These are phyloP conservation scores for Mechanitis mazaeus DNA, from an alignment of 2,888 invertebrate species.

Conservation along the genomic window DNA sequence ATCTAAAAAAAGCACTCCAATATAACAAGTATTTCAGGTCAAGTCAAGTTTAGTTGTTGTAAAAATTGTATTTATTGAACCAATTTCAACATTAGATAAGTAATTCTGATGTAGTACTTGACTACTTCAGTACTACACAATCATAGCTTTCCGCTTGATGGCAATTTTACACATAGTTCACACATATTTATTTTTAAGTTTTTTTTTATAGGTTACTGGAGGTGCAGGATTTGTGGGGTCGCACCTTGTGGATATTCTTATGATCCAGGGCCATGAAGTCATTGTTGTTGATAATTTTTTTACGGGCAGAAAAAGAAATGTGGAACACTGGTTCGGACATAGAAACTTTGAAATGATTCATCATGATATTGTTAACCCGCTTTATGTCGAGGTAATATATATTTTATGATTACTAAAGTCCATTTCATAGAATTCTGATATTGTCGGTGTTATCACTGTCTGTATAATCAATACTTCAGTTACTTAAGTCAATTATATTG, in stretches of 20 bases:
- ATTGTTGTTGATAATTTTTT: conserved; percentile 99
- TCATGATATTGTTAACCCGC: conserved; percentile 98
- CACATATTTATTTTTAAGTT: conserved; percentile 1
- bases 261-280: conserved; percentile 97
- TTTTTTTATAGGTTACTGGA: conserved; percentile 85
- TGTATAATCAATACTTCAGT: no score
- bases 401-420: neutral
- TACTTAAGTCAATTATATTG: neutral
- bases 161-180: no score
- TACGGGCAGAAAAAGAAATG: conserved; percentile 96
- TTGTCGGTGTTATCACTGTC: no score
- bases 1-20: no score
- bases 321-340: conserved; percentile 99
- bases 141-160: no score
- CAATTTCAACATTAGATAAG: no score
- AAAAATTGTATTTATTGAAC: no score
- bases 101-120: no score
- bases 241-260: conserved; percentile 95
- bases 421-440: conserved; percentile 8
- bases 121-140: no score
- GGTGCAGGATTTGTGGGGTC: conserved; percentile 99
- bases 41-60: no score
- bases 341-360: conserved; percentile 99
- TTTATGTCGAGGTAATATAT: conserved; percentile 87
- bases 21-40: no score